Conservation (phyloP, 30 jellyfish, hydroid and myxozoan species). For the Turritopsis rubra region DNA sequence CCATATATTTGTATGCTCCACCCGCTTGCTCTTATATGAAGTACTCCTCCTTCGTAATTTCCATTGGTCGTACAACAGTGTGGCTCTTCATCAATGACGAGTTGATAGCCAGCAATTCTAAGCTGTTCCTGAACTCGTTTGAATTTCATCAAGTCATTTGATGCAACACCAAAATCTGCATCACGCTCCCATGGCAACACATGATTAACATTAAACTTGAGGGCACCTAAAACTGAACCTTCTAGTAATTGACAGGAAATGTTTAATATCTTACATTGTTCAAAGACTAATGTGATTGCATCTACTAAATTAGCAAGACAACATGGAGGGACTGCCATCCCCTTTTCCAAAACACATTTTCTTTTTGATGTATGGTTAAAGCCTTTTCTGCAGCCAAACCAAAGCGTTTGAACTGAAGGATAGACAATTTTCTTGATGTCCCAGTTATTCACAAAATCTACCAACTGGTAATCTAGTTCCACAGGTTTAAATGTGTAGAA, state of each 20-base stretch:
- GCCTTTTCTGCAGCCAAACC: constrained; percentile 80
- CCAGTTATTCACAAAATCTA: constrained; percentile 47
- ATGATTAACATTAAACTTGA: constrained; percentile 42
- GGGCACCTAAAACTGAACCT: constrained; percentile 84
- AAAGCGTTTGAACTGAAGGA: constrained; percentile 14
- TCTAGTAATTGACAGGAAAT: constrained; percentile 64
- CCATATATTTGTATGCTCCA: constrained; percentile 94
- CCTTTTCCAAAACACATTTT: constrained; percentile 54
- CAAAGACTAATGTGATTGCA: constrained; percentile 54
- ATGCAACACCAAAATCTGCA: constrained; percentile 72
- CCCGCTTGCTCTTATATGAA: constrained; percentile 54
- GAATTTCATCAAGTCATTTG: constrained; percentile 52
- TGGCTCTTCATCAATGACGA: constrained; percentile 44
- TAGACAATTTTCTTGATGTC: constrained; percentile 55
- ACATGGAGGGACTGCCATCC: constrained; percentile 98
- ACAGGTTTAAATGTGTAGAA: constrained; percentile 8
- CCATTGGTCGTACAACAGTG: constrained; percentile 56
- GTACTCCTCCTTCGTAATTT: constrained; percentile 61
- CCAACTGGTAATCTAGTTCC: constrained; percentile 10
- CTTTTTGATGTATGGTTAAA: constrained; percentile 10
- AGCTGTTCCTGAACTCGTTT: constrained; percentile 1
- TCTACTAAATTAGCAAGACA: constrained; percentile 66
- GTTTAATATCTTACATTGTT: constrained; percentile 22
- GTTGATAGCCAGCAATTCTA: constrained; percentile 26
- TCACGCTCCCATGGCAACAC: constrained; percentile 91